Conservation (phyloP, 2,113 vertebrate species). For the Pagrus major region DNA sequence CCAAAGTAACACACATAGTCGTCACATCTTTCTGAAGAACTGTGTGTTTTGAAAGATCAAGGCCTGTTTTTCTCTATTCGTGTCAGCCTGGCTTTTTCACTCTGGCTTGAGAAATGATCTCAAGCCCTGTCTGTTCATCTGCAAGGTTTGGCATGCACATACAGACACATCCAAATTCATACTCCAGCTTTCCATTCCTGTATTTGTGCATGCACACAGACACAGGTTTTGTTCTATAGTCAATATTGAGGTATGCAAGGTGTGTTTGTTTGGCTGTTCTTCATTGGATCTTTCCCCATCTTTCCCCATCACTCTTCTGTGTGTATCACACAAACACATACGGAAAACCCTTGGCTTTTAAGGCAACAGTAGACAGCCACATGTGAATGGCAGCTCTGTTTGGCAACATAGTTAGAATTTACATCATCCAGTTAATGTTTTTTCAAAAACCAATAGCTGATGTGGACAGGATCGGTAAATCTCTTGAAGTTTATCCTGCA, state of each 20-base stretch:
- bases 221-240: neutral
- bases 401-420: neutral
- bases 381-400: neutral
- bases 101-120: neutral
- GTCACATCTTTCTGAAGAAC: constrained; percentile 8
- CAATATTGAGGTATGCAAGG: neutral
- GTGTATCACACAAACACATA: neutral
- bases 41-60: neutral
- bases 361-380: neutral
- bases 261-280: neutral
- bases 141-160: neutral
- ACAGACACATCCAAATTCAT: constrained; percentile 5
- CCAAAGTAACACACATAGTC: constrained; percentile 16
- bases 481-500: neutral
- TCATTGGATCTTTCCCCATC: neutral
- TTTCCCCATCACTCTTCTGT: neutral
- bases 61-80: neutral
- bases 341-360: neutral
- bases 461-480: too few relatives aligned
- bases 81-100: constrained; percentile 3
- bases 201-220: neutral
- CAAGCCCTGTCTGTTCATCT: neutral
- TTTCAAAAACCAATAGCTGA: too few relatives aligned
- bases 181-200: neutral
- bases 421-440: too few relatives aligned